Evolutionary conservation across 2,113 vertebrate genomes (phyloP).

Genomic region (Notarius lentiginosus): DNA sequence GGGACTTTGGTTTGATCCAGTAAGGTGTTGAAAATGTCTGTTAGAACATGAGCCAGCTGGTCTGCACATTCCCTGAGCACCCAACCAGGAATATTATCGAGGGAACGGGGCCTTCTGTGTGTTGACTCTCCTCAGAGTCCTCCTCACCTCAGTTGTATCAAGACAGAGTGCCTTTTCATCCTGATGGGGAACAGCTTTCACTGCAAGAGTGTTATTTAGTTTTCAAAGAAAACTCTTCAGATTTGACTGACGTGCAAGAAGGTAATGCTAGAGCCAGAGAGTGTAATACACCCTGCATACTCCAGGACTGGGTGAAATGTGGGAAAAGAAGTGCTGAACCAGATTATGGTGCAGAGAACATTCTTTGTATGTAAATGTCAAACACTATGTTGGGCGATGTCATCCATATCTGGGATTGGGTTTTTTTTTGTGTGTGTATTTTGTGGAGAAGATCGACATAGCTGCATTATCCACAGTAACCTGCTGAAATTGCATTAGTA

Average conservation of each 20-base stretch:
- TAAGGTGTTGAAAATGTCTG: too few species aligned
- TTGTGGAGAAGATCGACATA: neutral
- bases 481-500: neutral
- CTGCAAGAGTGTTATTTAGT: too few species aligned
- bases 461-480: neutral
- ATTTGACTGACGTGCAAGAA: neutral
- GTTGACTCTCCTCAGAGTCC: too few species aligned
- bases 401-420: neutral
- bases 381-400: neutral
- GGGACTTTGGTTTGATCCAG: too few species aligned
- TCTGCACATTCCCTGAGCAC: too few species aligned
- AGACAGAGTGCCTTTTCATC: too few species aligned
- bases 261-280: neutral
- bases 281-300: neutral
- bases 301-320: neutral
- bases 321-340: neutral
- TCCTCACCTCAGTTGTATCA: too few species aligned
- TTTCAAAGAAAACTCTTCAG: too few species aligned
- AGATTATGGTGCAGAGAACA: neutral
- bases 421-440: neutral
- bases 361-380: neutral
- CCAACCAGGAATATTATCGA: too few species aligned
- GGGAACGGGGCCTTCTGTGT: too few species aligned
- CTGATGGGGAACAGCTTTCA: too few species aligned
- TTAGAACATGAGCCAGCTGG: too few species aligned